These are phyloP conservation scores for Mobula hypostoma DNA, from an alignment of 2,113 vertebrate species.

Conservation along the genomic window DNA sequence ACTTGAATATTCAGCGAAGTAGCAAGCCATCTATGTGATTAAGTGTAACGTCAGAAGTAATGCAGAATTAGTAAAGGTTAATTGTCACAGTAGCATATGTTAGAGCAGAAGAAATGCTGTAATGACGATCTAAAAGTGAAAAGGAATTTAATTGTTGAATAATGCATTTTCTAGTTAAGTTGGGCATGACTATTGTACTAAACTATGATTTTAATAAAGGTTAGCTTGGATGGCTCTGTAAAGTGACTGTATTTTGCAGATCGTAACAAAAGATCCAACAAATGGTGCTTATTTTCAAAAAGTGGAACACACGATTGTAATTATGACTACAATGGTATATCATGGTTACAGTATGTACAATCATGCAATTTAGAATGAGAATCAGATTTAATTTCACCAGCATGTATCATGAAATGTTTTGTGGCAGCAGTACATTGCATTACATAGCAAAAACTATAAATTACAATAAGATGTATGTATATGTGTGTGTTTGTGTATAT, in stretches of 20 bases:
- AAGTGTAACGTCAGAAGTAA: conserved; percentile 18
- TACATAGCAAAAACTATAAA: no score
- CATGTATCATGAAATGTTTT: no score
- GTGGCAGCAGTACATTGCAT: no score
- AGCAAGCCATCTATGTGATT: background rate
- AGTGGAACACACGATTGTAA: background rate
- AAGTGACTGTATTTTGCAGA: background rate
- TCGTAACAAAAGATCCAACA: conserved; percentile 8
- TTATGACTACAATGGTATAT: background rate
- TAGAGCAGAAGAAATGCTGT: background rate
- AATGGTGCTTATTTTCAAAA: background rate
- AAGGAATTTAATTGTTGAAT: conserved; percentile 29
- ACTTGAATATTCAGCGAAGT: background rate
- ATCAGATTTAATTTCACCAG: no score
- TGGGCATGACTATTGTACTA: conserved; percentile 5
- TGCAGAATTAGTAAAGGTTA: conserved; percentile 27
- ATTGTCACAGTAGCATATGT: background rate
- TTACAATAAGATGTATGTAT: no score
- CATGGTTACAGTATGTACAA: background rate
- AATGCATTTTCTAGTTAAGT: background rate
- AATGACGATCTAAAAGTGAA: background rate
- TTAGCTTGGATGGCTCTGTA: background rate
- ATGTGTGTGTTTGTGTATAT: no score
- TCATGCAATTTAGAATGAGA: background rate
- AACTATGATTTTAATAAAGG: conserved; percentile 18